Percentiles rank a stretch among this genome's conserved stretches.
phyloP scores from a whole-genome alignment of 2,888 invertebrate species.

The Macrophya annulata region DNA sequence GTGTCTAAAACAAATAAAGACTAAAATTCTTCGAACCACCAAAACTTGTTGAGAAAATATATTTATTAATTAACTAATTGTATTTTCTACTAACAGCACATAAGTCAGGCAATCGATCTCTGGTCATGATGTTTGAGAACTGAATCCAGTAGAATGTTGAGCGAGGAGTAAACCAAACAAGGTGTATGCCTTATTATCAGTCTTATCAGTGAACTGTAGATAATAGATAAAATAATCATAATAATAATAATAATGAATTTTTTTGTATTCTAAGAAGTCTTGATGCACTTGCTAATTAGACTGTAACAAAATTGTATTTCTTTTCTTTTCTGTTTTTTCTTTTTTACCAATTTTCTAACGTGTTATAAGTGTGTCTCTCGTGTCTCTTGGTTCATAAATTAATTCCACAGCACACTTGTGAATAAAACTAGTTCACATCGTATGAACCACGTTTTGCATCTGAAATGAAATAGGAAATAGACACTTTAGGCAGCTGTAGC shows the following conservation, averaged over 20 bases:
- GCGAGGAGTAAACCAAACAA: conserved; percentile 59
- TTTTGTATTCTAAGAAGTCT: conserved; percentile 34
- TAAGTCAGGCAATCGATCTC: conserved; percentile 76
- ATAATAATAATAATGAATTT: conserved; percentile 17
- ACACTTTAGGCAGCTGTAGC: conserved; percentile 64
- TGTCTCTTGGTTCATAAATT: conserved; percentile 23
- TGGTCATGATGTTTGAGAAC: conserved; percentile 71
- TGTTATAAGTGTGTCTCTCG: background rate
- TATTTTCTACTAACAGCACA: conserved; percentile 72
- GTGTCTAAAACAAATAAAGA: background rate
- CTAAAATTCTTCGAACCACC: background rate
- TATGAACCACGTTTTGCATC: conserved; percentile 71
- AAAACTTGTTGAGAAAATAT: conserved; percentile 45
- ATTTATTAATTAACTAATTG: background rate
- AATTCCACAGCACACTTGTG: conserved; percentile 64
- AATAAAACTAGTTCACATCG: conserved; percentile 61
- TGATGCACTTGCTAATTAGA: conserved; percentile 49
- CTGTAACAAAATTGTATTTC: background rate
- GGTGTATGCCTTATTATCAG: conserved; percentile 69
- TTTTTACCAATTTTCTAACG: conserved; percentile 16
- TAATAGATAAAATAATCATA: conserved; percentile 59
- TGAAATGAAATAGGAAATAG: conserved; percentile 74
- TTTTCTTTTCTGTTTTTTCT: conserved; percentile 24
- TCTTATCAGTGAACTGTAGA: conserved; percentile 73
- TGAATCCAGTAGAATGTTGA: conserved; percentile 64